Conservation (phyloP, 2,797 vertebrate genomes). For the Limnodromus scolopaceus region DNA sequence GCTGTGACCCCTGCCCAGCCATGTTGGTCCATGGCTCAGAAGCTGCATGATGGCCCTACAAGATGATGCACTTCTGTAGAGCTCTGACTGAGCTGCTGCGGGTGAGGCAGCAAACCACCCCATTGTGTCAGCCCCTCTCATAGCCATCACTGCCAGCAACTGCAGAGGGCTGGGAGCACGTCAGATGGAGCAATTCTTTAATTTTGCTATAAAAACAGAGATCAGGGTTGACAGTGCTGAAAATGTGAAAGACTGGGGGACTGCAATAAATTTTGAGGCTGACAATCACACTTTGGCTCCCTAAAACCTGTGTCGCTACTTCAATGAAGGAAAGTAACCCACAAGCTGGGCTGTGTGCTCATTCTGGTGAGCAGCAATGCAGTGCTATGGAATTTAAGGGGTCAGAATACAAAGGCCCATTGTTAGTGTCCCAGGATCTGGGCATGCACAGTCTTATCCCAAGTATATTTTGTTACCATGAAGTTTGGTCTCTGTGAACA, state of each 20-base stretch:
- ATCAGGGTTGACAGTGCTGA: not conserved
- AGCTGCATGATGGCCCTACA: fast-evolving
- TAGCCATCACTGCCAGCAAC: fast-evolving
- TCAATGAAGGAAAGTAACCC: not conserved
- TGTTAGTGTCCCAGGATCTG: not conserved
- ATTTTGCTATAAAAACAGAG: not conserved
- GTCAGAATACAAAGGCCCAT: not conserved
- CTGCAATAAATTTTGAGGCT: not conserved
- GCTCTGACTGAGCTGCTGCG: fast-evolving
- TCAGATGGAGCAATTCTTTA: not conserved
- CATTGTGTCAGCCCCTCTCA: not conserved
- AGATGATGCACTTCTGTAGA: not conserved
- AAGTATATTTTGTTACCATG: not conserved
- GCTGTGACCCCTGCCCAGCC: not conserved
- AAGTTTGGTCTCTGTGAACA: not conserved
- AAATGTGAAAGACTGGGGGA: not conserved
- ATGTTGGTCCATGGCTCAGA: fast-evolving
- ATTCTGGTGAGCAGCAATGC: not conserved
- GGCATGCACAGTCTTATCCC: not conserved
- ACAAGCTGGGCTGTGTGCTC: fast-evolving
- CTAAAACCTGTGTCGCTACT: not conserved
- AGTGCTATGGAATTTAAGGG: not conserved
- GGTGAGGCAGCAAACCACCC: not conserved
- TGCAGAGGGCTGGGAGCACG: not conserved
- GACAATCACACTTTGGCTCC: not conserved